These are phyloP conservation scores for Molanna angustata DNA, from an alignment of 2,888 invertebrate genomes.

Conservation along the genomic window DNA sequence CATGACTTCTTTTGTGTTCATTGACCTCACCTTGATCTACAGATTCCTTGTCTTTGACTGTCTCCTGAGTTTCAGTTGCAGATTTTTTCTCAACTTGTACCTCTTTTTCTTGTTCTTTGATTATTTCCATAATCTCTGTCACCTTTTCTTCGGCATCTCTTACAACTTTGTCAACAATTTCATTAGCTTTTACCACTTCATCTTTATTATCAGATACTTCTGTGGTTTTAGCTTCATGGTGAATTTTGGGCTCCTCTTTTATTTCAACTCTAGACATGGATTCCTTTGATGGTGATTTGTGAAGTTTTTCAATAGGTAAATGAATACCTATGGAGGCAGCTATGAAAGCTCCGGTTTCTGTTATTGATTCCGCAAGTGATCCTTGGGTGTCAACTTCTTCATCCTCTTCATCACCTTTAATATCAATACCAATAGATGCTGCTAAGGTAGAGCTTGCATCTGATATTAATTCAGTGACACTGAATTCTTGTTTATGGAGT, in stretches of 20 bases:
- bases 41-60: not conserved
- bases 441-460: slow-evolving; percentile 27
- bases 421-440: slow-evolving; percentile 28
- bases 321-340: slow-evolving; percentile 18
- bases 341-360: slow-evolving; percentile 11
- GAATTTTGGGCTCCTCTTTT: not conserved
- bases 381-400: slow-evolving; percentile 17
- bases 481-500: slow-evolving; percentile 7
- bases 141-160: slow-evolving; percentile 18
- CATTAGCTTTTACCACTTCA: slow-evolving; percentile 11
- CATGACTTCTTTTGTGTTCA: slow-evolving; percentile 22
- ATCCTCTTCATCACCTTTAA: slow-evolving; percentile 8
- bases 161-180: slow-evolving; percentile 16
- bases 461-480: slow-evolving; percentile 18
- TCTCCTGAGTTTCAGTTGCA: slow-evolving; percentile 11
- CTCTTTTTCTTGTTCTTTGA: slow-evolving; percentile 12
- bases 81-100: too few relatives aligned
- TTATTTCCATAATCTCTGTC: slow-evolving; percentile 18
- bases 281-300: slow-evolving; percentile 11
- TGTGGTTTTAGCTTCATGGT: not conserved
- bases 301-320: slow-evolving; percentile 13
- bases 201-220: slow-evolving; percentile 12
- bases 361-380: slow-evolving; percentile 14
- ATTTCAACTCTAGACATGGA: slow-evolving; percentile 5
- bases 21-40: not conserved